phyloP scores from a whole-genome alignment of 1,140 invertebrate genomes.

The Zaprionus kolodkinae region DNA sequence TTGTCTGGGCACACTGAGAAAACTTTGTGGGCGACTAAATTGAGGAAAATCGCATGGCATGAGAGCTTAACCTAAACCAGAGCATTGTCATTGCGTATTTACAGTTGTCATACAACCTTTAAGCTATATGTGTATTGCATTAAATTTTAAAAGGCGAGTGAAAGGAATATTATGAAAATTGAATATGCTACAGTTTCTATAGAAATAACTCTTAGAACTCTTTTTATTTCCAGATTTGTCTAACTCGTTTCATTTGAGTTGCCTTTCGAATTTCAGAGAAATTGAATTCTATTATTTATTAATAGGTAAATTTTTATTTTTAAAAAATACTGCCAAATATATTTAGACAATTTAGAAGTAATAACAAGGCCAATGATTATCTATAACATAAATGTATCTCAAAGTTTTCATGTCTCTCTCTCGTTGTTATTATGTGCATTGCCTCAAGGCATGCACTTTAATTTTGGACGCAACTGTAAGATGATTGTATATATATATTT shows the following conservation, averaged over 20 bases:
- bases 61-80: not conserved
- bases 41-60: not conserved
- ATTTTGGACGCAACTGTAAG: not conserved
- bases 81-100: not conserved
- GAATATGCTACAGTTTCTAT: not conserved
- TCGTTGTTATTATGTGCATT: not conserved
- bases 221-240: no score
- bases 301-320: no score
- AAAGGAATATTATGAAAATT: not conserved
- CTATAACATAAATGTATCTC: no score
- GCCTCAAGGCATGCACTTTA: not conserved
- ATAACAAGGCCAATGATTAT: no score
- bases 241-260: no score
- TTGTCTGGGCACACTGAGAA: not conserved
- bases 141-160: not conserved
- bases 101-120: not conserved
- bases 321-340: no score
- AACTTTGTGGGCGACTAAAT: slow-evolving; percentile 1
- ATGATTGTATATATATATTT: not conserved
- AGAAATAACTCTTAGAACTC: not conserved
- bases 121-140: not conserved
- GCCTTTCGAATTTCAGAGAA: no score
- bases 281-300: no score
- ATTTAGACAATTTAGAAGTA: no score
- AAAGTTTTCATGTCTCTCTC: not conserved